phyloP scores from a whole-genome alignment of 2,888 invertebrate genomes.

The Allophyes oxyacanthae region DNA sequence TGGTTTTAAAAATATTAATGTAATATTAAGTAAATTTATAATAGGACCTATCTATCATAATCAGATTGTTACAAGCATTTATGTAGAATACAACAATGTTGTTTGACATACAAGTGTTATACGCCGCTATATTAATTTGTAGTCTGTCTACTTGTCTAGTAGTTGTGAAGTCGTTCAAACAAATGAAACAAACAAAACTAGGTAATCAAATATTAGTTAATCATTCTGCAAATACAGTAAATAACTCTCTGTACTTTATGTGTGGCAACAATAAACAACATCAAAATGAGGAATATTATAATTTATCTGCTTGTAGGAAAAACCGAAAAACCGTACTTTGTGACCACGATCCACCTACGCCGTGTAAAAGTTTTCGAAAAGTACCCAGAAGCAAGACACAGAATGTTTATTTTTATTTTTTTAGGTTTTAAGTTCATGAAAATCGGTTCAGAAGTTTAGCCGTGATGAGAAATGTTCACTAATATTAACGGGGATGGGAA shows the following conservation, averaged over 20 bases:
- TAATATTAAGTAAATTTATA: neutral
- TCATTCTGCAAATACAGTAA: slow-evolving; percentile 23
- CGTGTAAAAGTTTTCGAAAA: too few species aligned
- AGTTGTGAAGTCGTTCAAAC: too few species aligned
- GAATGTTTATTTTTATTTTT: too few species aligned
- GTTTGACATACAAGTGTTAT: slow-evolving; percentile 21
- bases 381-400: too few species aligned
- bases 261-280: neutral
- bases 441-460: too few species aligned
- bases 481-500: too few species aligned
- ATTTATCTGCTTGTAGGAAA: neutral
- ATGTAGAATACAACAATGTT: slow-evolving; percentile 26
- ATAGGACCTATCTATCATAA: too few species aligned
- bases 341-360: too few species aligned
- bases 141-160: slow-evolving; percentile 25
- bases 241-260: slow-evolving; percentile 3
- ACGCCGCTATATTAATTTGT: slow-evolving; percentile 24
- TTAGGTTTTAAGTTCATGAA: too few species aligned
- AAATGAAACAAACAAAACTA: too few species aligned
- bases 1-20: neutral
- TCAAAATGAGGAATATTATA: neutral
- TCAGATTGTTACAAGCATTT: slow-evolving; percentile 5
- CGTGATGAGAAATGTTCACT: too few species aligned
- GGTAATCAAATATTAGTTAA: slow-evolving; percentile 40
- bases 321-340: too few species aligned